Evolutionary conservation across 2,113 vertebrate species (phyloP).

Genomic region (Serinus canaria): DNA sequence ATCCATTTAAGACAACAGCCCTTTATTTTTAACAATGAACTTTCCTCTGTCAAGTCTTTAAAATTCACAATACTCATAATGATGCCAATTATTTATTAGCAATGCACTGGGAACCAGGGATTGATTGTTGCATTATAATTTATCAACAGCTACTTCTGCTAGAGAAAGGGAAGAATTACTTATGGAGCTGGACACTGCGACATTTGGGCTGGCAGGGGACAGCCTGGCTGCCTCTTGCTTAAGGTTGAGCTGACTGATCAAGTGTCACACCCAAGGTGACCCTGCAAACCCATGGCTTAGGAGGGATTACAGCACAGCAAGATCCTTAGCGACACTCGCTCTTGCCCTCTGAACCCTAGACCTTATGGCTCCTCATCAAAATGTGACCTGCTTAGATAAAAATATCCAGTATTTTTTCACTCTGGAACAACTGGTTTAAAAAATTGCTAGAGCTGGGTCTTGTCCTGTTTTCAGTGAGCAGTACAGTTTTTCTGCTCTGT

Average conservation of each 20-base stretch:
- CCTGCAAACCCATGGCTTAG: slow-evolving; percentile 19
- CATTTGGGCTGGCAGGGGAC: neutral
- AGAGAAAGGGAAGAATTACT: neutral
- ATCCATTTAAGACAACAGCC: neutral
- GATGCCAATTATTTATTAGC: neutral
- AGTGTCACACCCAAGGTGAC: slow-evolving; percentile 41
- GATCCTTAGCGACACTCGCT: neutral
- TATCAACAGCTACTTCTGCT: neutral
- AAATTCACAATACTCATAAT: neutral
- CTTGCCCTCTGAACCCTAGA: slow-evolving; percentile 42
- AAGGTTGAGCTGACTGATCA: slow-evolving; percentile 31
- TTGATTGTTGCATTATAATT: neutral
- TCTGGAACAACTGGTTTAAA: neutral
- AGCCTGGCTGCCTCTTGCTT: slow-evolving; percentile 17
- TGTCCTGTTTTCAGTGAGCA: neutral
- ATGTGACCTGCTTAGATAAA: slow-evolving; percentile 44
- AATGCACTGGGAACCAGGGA: neutral
- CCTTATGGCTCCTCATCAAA: slow-evolving; percentile 39
- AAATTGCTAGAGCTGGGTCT: neutral
- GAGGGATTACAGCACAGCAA: slow-evolving; percentile 11
- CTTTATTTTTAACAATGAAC: neutral
- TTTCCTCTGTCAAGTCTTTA: neutral
- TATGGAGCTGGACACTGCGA: neutral
- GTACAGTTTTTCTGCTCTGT: neutral
- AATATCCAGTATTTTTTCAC: slow-evolving; percentile 11